Conservation (phyloP, 2,888 invertebrate genomes). For the Oscheius sp. region DNA sequence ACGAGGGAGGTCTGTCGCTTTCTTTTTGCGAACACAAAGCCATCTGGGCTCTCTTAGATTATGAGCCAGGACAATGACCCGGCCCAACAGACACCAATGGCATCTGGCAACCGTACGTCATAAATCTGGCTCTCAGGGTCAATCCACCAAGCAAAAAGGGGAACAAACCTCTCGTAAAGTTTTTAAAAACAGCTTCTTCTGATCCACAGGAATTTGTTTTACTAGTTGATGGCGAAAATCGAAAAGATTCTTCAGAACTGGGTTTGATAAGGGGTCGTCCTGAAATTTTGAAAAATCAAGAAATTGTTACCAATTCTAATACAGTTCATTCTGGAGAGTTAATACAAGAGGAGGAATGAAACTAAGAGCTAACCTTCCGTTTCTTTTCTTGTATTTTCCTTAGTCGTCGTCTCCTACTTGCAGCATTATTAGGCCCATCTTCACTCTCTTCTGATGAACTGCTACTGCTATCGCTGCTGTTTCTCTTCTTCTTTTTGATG, state of each 20-base stretch:
- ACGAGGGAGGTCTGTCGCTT: neutral
- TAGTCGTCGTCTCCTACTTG: conserved; percentile 30
- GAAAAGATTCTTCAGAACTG: conserved; percentile 32
- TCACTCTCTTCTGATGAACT: neutral
- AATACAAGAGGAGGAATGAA: too few species aligned
- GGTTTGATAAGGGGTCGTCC: neutral
- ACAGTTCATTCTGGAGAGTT: too few species aligned
- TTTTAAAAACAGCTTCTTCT: conserved; percentile 42
- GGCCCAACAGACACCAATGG: neutral
- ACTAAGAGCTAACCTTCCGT: neutral
- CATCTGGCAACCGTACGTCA: conserved; percentile 25
- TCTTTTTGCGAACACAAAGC: too few species aligned
- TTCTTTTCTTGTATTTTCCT: conserved; percentile 26
- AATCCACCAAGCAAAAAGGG: neutral
- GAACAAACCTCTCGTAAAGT: conserved; percentile 40
- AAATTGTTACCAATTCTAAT: too few species aligned
- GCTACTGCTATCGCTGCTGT: conserved; percentile 10
- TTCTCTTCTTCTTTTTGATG: conserved; percentile 22
- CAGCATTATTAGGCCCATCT: neutral
- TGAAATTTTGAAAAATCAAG: neutral
- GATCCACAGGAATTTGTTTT: conserved; percentile 40
- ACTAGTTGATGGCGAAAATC: conserved; percentile 51
- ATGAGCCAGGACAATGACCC: conserved; percentile 6
- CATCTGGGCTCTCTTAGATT: conserved; percentile 20
- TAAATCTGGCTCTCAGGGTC: conserved; percentile 11